Evolutionary conservation across 2,888 invertebrate species (phyloP).

Genomic region (Panzeria rudis): DNA sequence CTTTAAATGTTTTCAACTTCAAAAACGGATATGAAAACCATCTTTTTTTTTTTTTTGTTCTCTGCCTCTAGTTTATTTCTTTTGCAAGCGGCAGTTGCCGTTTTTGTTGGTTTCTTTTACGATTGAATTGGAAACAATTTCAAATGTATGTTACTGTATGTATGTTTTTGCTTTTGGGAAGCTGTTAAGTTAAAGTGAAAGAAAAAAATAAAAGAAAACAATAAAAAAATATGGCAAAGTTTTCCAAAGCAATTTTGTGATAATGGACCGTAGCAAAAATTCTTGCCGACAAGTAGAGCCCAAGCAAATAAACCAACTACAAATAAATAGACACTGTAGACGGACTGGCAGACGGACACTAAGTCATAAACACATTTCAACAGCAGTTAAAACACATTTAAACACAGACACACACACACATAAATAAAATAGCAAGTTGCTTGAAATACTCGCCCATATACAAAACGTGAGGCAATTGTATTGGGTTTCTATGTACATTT

Average conservation of each 20-base stretch:
- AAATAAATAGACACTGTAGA: conserved; percentile 17
- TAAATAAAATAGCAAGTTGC: not conserved
- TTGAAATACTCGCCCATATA: not conserved
- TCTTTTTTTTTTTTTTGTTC: conserved; percentile 19
- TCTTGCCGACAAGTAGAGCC: conserved; percentile 67
- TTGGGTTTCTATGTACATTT: conserved; percentile 2
- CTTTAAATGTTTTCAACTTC: conserved; percentile 54
- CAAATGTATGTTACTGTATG: not conserved
- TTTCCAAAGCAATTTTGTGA: conserved; percentile 61
- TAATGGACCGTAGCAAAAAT: conserved; percentile 68
- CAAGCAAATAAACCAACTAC: conserved; percentile 60
- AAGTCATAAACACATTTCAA: conserved; percentile 50
- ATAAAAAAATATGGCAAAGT: conserved; percentile 47
- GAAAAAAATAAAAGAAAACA: conserved; percentile 13
- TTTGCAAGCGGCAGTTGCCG: not conserved
- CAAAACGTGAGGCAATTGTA: not conserved
- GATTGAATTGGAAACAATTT: conserved; percentile 61
- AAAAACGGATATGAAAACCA: conserved; percentile 57
- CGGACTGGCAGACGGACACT: conserved; percentile 9
- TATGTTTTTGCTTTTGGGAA: conserved; percentile 11
- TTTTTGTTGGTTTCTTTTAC: conserved; percentile 49
- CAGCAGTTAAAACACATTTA: conserved; percentile 20
- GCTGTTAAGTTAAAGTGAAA: conserved; percentile 42
- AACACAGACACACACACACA: not conserved
- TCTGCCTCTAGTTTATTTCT: conserved; percentile 2